phyloP scores from a whole-genome alignment of 1,140 invertebrate genomes.

The Halictus rubicundus region DNA sequence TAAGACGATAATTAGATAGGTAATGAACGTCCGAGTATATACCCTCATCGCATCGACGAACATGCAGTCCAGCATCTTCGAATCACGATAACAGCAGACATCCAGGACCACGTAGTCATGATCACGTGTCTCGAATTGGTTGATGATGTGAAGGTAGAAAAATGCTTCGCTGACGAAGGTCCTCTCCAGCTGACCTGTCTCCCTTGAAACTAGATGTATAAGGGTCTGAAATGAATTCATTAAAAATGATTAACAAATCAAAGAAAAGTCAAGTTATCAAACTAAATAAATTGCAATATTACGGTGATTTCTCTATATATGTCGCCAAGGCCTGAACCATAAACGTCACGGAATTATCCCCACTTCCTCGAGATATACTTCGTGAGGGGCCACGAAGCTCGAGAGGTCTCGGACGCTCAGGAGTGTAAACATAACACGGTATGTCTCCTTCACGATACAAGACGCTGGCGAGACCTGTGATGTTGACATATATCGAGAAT shows the following conservation, averaged over 20 bases:
- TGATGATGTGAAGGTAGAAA: conserved; percentile 94
- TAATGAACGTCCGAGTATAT: not conserved
- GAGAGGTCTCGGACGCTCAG: no score
- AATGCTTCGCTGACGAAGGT: conserved; percentile 87
- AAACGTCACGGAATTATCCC: no score
- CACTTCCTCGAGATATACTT: no score
- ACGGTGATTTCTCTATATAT: no score
- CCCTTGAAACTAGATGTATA: conserved; percentile 86
- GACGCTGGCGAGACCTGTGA: no score
- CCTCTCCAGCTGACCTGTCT: conserved; percentile 82
- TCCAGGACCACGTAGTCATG: conserved; percentile 88
- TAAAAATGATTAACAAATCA: not conserved
- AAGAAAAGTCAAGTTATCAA: not conserved
- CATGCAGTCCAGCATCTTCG: conserved; percentile 92
- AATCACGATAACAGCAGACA: conserved; percentile 90
- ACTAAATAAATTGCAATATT: no score
- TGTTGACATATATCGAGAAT: no score
- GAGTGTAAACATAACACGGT: no score
- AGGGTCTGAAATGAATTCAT: conserved; percentile 82
- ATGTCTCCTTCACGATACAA: no score
- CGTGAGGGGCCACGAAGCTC: no score
- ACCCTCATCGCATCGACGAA: conserved; percentile 89
- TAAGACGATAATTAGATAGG: no score
- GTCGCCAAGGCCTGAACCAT: no score
- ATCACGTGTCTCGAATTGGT: conserved; percentile 88